Percentiles rank a stretch among this genome's conserved stretches.
Conservation (phyloP, 2,888 invertebrate genomes). For the Junonia oenone region DNA sequence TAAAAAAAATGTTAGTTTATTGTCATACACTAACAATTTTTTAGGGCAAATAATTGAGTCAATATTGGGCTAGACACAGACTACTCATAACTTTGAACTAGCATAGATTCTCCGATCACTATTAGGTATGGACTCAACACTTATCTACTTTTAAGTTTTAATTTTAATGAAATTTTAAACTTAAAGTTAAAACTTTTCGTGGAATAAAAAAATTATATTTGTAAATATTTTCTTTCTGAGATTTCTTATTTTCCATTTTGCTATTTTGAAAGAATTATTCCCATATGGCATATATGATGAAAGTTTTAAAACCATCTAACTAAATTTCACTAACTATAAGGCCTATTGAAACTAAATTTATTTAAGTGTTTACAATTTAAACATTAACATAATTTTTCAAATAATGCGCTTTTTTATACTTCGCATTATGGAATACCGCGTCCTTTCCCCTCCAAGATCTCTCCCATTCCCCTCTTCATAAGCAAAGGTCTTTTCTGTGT, state of each 20-base stretch:
- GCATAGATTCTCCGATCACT: neutral
- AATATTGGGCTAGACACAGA: neutral
- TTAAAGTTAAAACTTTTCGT: too few species aligned
- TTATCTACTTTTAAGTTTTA: neutral
- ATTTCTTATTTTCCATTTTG: too few species aligned
- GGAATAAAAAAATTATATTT: too few species aligned
- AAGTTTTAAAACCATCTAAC: too few species aligned
- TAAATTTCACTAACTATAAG: too few species aligned
- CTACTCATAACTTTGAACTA: neutral
- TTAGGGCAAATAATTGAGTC: neutral
- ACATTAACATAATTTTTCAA: slow-evolving; percentile 29
- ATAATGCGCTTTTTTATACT: slow-evolving; percentile 21
- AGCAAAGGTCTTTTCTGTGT: slow-evolving; percentile 50
- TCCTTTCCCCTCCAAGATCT: slow-evolving; percentile 62
- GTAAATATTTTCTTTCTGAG: too few species aligned
- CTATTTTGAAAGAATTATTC: neutral
- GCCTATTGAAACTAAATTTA: neutral
- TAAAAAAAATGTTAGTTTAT: too few species aligned
- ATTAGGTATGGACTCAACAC: too few species aligned
- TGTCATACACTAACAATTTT: neutral
- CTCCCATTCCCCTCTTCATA: slow-evolving; percentile 61
- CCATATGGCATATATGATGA: neutral
- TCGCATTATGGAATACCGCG: slow-evolving; percentile 56
- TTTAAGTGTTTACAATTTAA: neutral
- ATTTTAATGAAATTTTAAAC: too few species aligned